phyloP scores from a whole-genome alignment of 2,888 invertebrate genomes.

The Melanchra persicariae region DNA sequence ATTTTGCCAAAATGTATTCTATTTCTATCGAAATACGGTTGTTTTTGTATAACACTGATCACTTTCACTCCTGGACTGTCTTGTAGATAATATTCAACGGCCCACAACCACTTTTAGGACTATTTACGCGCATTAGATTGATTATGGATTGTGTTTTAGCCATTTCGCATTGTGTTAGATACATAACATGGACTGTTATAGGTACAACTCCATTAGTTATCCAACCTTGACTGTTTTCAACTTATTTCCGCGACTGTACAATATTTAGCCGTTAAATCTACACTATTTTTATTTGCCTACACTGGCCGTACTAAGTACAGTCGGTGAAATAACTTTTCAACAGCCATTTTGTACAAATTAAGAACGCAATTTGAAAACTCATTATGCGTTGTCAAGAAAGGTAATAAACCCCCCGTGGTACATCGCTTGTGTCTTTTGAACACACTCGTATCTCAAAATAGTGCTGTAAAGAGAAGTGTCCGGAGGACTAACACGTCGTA shows the following conservation, averaged over 20 bases:
- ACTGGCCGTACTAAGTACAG: conserved; percentile 40
- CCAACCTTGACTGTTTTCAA: conserved; percentile 44
- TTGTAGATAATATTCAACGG: conserved; percentile 66
- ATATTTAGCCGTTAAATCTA: conserved; percentile 16
- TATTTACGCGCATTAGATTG: conserved; percentile 66
- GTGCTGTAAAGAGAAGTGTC: conserved; percentile 66
- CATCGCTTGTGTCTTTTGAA: conserved; percentile 60
- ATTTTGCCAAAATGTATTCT: conserved; percentile 62
- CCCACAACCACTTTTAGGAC: conserved; percentile 63
- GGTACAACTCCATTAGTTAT: conserved; percentile 43
- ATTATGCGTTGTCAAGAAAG: conserved; percentile 44
- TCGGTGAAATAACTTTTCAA: conserved; percentile 35
- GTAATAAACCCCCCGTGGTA: conserved; percentile 60
- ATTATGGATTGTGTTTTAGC: conserved; percentile 64
- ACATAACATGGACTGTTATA: conserved; percentile 38
- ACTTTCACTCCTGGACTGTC: conserved; percentile 66
- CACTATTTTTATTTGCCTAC: conserved; percentile 24
- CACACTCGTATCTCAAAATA: conserved; percentile 65
- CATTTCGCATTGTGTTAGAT: conserved; percentile 48
- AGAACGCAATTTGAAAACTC: conserved; percentile 35
- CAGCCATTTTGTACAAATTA: conserved; percentile 39
- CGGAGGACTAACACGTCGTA: conserved; percentile 63
- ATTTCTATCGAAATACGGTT: conserved; percentile 50
- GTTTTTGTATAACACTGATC: conserved; percentile 58
- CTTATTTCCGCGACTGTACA: conserved; percentile 18